A percentile compares a stretch with the other conserved stretches of the same genome.
These are phyloP conservation scores for Ctenosaura bakeri DNA, from an alignment of 2,797 vertebrate genomes.

Conservation along the genomic window DNA sequence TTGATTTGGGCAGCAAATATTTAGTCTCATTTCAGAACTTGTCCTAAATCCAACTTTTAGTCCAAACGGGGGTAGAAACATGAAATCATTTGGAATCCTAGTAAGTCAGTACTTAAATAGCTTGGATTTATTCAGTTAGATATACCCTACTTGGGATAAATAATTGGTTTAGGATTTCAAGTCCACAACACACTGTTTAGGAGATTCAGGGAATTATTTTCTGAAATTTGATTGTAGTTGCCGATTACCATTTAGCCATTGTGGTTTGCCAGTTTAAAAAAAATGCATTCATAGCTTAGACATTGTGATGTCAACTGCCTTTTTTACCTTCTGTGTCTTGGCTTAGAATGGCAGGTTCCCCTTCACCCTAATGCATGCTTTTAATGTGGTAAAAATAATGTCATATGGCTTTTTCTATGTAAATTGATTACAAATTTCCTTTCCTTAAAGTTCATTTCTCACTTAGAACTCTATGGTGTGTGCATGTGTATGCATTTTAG, in stretches of 20 bases:
- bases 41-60: too few species aligned
- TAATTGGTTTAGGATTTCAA: background rate
- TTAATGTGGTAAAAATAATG: constrained; percentile 52
- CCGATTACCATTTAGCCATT: background rate
- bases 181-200: background rate
- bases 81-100: too few species aligned
- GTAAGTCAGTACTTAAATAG: too few species aligned
- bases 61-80: too few species aligned
- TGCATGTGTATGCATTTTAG: too few species aligned
- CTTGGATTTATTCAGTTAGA: too few species aligned
- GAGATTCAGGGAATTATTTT: background rate
- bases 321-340: background rate
- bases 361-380: background rate
- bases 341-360: constrained; percentile 50
- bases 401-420: constrained; percentile 40
- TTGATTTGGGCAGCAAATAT: too few species aligned
- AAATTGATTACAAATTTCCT: constrained; percentile 54
- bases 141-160: too few species aligned
- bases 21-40: too few species aligned
- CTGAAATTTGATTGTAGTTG: background rate
- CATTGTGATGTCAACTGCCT: constrained; percentile 29
- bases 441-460: constrained; percentile 16
- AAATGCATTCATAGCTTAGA: background rate
- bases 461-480: too few species aligned
- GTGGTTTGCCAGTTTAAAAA: background rate